phyloP scores from a whole-genome alignment of 1,140 invertebrate species.

The Zophobas morio region DNA sequence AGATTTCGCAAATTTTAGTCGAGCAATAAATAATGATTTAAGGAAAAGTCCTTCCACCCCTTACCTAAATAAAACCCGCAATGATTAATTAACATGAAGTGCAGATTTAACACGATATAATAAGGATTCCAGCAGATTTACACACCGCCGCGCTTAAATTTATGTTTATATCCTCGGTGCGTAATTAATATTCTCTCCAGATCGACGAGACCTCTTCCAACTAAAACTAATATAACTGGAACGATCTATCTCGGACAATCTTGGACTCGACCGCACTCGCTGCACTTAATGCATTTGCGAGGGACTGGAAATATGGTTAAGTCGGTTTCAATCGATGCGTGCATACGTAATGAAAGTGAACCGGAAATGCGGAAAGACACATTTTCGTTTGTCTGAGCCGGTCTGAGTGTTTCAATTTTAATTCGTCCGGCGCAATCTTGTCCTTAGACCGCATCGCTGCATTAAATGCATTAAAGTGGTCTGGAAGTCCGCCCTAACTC shows the following conservation, averaged over 20 bases:
- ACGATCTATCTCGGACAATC: not conserved
- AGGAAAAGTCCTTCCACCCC: slow-evolving; percentile 12
- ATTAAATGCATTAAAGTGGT: slow-evolving; percentile 33
- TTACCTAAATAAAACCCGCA: slow-evolving; percentile 30
- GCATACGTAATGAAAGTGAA: too few species aligned
- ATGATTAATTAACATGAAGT: slow-evolving; percentile 33
- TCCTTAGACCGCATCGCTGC: slow-evolving; percentile 35
- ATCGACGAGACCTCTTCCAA: slow-evolving; percentile 19
- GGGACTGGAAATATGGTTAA: too few species aligned
- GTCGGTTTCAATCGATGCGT: too few species aligned
- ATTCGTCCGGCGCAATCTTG: slow-evolving; percentile 30
- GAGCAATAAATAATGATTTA: slow-evolving; percentile 36
- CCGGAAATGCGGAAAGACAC: too few species aligned
- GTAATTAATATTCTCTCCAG: slow-evolving; percentile 42
- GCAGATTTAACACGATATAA: slow-evolving; percentile 41
- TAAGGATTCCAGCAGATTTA: slow-evolving; percentile 44
- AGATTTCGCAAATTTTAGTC: slow-evolving; percentile 15
- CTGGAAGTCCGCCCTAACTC: not conserved
- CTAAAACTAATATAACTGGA: too few species aligned
- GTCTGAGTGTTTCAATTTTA: not conserved
- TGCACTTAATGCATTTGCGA: too few species aligned
- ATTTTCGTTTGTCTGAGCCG: too few species aligned
- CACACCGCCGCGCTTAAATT: slow-evolving; percentile 31
- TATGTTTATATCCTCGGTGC: slow-evolving; percentile 35
- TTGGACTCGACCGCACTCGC: slow-evolving; percentile 21